Conservation (phyloP, 2,797 vertebrate species). For the Enteromius radiatus region DNA sequence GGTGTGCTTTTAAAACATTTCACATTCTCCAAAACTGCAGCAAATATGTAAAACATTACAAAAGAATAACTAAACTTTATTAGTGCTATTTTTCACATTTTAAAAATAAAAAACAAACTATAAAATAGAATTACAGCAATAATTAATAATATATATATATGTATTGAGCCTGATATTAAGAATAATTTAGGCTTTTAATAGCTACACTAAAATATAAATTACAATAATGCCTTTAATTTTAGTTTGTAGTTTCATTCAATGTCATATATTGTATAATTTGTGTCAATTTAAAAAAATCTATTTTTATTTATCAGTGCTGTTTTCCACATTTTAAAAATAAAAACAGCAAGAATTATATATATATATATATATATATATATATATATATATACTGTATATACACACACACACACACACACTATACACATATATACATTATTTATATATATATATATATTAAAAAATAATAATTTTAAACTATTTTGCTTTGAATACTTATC, state of each 20-base stretch:
- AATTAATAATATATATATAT: background rate
- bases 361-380: no score
- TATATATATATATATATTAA: no score
- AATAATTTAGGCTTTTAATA: background rate
- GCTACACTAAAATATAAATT: background rate
- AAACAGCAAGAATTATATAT: no score
- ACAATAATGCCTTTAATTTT: background rate
- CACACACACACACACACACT: no score
- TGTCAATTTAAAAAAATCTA: no score
- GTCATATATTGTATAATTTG: no score
- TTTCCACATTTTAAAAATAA: no score
- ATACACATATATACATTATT: no score
- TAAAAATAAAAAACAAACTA: background rate
- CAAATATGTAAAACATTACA: background rate
- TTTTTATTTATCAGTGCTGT: no score
- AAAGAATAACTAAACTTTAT: background rate
- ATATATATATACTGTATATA: no score
- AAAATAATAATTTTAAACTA: background rate
- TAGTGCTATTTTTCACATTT: background rate
- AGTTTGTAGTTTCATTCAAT: background rate
- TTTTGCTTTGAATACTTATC: background rate
- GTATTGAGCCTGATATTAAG: background rate
- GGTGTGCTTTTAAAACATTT: background rate
- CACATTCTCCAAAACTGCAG: background rate
- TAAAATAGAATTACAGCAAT: background rate